phyloP scores from a whole-genome alignment of 2,797 vertebrate genomes.

The Rhinatrema bivittatum region DNA sequence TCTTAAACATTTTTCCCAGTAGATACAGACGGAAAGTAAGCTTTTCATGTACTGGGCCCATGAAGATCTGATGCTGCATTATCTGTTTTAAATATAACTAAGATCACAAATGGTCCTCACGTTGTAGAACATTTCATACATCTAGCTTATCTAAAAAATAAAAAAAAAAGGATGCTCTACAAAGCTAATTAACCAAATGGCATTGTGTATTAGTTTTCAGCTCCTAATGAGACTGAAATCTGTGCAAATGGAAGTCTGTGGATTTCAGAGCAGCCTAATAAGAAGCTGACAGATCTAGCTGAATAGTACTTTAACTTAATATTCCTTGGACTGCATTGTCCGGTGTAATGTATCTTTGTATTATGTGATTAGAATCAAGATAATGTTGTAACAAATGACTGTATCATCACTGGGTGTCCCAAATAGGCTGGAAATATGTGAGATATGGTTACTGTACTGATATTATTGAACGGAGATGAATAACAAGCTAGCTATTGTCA shows the following conservation, averaged over 20 bases:
- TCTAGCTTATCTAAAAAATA: conserved; percentile 52
- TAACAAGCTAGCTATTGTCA: too few relatives aligned
- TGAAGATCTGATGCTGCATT: conserved; percentile 67
- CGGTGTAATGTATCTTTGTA: conserved; percentile 1
- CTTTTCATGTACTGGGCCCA: too few relatives aligned
- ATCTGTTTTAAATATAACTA: conserved; percentile 59
- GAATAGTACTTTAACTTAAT: conserved; percentile 30
- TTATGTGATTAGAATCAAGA: conserved; percentile 1
- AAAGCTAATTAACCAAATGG: conserved; percentile 28
- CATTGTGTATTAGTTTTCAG: conserved; percentile 38
- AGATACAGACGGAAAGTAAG: too few relatives aligned
- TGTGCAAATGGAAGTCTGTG: conserved; percentile 13
- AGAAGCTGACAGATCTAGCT: conserved; percentile 22
- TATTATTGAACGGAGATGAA: too few relatives aligned
- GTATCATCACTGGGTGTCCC: conserved; percentile 1
- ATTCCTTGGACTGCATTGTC: conserved; percentile 40
- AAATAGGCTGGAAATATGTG: accelerated
- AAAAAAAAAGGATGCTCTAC: conserved; percentile 14
- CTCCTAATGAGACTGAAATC: conserved; percentile 28
- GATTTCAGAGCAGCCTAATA: conserved; percentile 10
- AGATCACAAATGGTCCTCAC: conserved; percentile 69
- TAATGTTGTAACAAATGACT: conserved; percentile 29
- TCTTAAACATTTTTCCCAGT: too few relatives aligned
- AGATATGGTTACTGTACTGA: accelerated
- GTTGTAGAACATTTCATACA: conserved; percentile 45